phyloP scores from a whole-genome alignment of 2,888 invertebrate species.

The Heliconius cydno region DNA sequence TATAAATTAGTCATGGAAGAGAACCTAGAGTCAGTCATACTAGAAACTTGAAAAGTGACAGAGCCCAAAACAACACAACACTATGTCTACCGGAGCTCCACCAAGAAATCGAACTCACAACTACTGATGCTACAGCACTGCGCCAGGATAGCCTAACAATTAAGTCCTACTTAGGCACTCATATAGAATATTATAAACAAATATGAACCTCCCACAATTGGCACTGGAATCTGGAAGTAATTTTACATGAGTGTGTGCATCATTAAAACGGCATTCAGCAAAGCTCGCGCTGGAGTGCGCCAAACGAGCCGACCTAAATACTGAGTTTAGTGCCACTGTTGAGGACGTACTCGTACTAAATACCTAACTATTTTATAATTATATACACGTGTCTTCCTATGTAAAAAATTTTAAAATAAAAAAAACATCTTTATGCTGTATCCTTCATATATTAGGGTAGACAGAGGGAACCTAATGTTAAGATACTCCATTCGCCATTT shows the following conservation, averaged over 20 bases:
- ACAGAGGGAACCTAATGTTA: no score
- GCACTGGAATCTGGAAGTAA: constrained; percentile 23
- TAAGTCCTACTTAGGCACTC: not conserved
- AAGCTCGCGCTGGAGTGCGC: constrained; percentile 26
- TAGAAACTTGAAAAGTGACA: no score
- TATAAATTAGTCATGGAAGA: no score
- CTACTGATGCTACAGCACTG: no score
- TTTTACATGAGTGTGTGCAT: constrained; percentile 4
- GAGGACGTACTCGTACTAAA: constrained; percentile 11
- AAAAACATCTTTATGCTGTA: no score
- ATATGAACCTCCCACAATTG: not conserved
- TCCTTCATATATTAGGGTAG: no score
- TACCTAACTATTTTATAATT: no score
- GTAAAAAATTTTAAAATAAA: no score
- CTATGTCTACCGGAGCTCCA: no score
- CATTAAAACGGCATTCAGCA: constrained; percentile 37
- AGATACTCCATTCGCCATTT: no score
- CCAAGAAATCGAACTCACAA: not conserved
- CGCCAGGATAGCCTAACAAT: not conserved
- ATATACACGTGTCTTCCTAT: not conserved
- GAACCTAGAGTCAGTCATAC: not conserved
- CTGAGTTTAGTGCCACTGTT: not conserved
- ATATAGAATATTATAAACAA: not conserved
- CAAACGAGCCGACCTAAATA: constrained; percentile 35
- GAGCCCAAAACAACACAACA: no score